A percentile compares a stretch with the other conserved stretches of the same genome.
Evolutionary conservation across 2,797 vertebrate species (phyloP).

Genomic region (Schizopygopsis malacanthus): DNA sequence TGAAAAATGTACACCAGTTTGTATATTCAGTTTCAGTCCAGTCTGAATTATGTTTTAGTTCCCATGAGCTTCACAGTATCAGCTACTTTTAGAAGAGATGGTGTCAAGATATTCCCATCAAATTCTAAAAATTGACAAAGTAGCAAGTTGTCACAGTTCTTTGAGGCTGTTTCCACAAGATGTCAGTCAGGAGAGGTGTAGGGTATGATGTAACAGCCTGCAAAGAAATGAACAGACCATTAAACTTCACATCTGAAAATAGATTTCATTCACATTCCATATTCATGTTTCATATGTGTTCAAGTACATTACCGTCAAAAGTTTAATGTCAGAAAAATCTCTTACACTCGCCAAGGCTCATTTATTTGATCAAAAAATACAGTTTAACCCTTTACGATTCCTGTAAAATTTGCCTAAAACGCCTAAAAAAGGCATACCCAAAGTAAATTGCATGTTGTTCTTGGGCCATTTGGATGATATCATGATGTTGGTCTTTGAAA

Average conservation of each 20-base stretch:
- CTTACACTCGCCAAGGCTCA: neutral
- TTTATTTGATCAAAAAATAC: slow-evolving; percentile 10
- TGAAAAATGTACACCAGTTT: slow-evolving; percentile 73
- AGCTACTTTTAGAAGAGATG: slow-evolving; percentile 60
- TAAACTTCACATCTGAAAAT: slow-evolving; percentile 56
- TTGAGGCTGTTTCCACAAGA: slow-evolving; percentile 70
- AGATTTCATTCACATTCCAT: slow-evolving; percentile 15
- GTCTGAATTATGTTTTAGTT: slow-evolving; percentile 62
- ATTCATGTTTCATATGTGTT: neutral
- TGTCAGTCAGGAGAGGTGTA: slow-evolving; percentile 79
- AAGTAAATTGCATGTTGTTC: too few species aligned
- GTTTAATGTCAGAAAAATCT: neutral
- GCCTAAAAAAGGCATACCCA: too few species aligned
- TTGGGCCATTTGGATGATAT: too few species aligned
- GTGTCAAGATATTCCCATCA: slow-evolving; percentile 65
- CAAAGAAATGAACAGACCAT: slow-evolving; percentile 80
- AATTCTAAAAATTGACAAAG: slow-evolving; percentile 67
- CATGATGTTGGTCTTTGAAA: too few species aligned
- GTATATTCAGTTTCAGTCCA: slow-evolving; percentile 65
- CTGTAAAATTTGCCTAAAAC: too few species aligned
- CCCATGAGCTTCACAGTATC: slow-evolving; percentile 66
- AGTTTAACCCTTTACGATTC: too few species aligned
- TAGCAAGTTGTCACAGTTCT: slow-evolving; percentile 70
- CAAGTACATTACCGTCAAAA: neutral
- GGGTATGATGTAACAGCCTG: slow-evolving; percentile 81